These are phyloP conservation scores for Marcusenius ussheri DNA, from an alignment of 2,113 vertebrate species.

Conservation along the genomic window DNA sequence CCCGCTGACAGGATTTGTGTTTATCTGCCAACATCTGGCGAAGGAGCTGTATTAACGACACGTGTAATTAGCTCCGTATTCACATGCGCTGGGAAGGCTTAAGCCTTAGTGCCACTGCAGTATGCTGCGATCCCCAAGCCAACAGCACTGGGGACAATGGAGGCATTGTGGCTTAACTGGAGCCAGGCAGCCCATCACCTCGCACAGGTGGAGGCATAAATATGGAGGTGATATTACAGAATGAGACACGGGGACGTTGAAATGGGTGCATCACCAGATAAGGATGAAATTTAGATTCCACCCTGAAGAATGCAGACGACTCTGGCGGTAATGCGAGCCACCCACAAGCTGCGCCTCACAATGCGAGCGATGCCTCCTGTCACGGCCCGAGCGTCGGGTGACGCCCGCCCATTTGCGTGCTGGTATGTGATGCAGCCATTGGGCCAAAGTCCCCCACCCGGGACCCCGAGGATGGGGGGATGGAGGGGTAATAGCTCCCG, in stretches of 20 bases:
- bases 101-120: background rate
- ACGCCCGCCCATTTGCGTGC: background rate
- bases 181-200: background rate
- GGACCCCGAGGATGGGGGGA: background rate
- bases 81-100: background rate
- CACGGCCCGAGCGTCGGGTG: background rate
- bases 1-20: background rate
- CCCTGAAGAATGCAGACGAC: background rate
- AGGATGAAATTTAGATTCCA: background rate
- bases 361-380: background rate
- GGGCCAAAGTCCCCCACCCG: slow-evolving; percentile 1
- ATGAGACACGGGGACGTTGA: background rate
- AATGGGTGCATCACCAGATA: background rate
- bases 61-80: background rate
- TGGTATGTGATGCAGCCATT: background rate
- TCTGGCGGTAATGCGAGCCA: background rate
- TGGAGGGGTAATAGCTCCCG: background rate
- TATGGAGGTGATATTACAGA: background rate
- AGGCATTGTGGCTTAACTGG: background rate
- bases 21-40: background rate
- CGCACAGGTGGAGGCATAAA: background rate
- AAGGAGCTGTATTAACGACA: background rate
- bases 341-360: background rate
- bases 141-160: background rate
- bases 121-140: background rate